Base-by-base conservation (phyloP, 2,797 vertebrate species). In the Phataginus tricuspis region DNA sequence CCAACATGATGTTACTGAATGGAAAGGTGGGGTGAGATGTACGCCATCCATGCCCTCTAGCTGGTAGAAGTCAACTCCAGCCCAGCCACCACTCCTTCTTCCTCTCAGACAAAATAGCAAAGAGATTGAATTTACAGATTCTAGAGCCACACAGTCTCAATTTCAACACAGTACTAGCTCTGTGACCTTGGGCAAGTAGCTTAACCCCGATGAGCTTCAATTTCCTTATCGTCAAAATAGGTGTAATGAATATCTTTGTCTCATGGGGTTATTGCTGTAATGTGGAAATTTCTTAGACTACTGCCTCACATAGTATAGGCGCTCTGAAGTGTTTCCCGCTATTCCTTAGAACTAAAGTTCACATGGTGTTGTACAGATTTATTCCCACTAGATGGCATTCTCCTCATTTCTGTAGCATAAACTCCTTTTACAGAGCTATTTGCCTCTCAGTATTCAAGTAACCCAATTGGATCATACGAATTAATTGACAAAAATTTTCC, bases 381-480 rank as follows among this genome's bases (percentile, higher is more conserved):
- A 8, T 0, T 0, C 25, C 91, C 97, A 86, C 92, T 68, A 97
- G 97, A 83, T 86, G 96, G 78, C 94, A n/a, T 16, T 39, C 37
- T 59, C 71, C 69, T 94, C 96, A 68, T 53, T 87, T 94, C 66
- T 15, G 29, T 3, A 71, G 25, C n/a, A n/a, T 27, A 74, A 94
- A 29, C 5, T 21, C 69, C 79, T 49, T 71, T 57, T 34, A 39
- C 29, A 59, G 53, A 29, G 18, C 3, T 66, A 59, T 74, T 72
- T 77, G n/a, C 29, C 51, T 53, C 2, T 77, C 34, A 13, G 9
- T 0, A 18, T 12, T 68, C 13, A 72, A 66, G 39, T 16, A 15
- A 66, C 9, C 16, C n/a, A 37, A 57, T 86, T 59, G 19, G 8
- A 55, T 66, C 29, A 51, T 2, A 37, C 61, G 27, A 83, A 72